phyloP scores from a whole-genome alignment of 2,797 vertebrate species.

The Streptopelia turtur region DNA sequence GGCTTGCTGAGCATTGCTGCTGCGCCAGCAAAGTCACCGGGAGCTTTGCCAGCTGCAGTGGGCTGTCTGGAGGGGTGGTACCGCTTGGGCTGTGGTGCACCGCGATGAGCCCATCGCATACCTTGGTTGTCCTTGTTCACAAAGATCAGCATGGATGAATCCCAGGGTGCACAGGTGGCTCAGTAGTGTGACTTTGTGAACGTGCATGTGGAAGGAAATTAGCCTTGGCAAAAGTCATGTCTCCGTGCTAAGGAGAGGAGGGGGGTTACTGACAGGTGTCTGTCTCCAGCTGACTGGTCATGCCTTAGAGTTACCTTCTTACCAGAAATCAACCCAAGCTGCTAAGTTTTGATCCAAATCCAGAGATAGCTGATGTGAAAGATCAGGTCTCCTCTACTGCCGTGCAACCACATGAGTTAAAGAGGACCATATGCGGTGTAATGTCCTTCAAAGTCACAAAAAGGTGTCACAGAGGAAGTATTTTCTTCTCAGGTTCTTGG shows the following conservation, averaged over 20 bases:
- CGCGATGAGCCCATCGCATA: neutral
- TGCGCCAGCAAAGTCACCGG: neutral
- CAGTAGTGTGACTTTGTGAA: accelerated
- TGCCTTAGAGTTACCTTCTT: neutral
- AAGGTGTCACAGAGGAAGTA: neutral
- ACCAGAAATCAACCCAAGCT: neutral
- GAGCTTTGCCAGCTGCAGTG: neutral
- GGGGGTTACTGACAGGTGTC: accelerated
- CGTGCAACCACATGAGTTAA: neutral
- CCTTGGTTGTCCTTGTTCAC: neutral
- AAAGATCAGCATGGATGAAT: neutral
- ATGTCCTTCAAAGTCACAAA: neutral
- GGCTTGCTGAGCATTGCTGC: neutral
- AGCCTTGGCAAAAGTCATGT: neutral
- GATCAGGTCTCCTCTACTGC: neutral
- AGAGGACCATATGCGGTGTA: neutral
- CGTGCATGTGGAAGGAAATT: neutral
- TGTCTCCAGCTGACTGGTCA: neutral
- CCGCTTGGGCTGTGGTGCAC: neutral
- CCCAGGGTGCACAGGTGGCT: neutral
- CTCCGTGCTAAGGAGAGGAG: neutral
- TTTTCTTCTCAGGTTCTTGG: neutral
- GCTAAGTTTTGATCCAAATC: neutral
- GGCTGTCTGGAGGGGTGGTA: neutral
- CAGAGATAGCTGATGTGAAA: neutral